Percentiles rank a stretch among this genome's conserved stretches.
phyloP scores from a whole-genome alignment of 2,797 vertebrate genomes.

The Pterois miles region DNA sequence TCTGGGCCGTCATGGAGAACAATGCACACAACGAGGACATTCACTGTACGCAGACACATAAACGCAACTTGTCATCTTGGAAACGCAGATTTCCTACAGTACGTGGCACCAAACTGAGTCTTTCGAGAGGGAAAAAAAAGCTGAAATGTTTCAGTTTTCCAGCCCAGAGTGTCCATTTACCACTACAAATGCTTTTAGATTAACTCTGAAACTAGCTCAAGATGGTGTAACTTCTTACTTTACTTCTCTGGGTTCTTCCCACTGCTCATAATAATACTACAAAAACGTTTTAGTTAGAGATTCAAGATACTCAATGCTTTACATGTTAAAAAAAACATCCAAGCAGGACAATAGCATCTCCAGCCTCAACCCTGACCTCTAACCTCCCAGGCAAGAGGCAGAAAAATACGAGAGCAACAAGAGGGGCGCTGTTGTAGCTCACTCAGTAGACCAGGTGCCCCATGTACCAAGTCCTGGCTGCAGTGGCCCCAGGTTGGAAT shows the following conservation, averaged over 20 bases:
- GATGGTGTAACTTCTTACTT: not conserved
- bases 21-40: slow-evolving; percentile 67
- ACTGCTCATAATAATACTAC: not conserved
- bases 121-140: not conserved
- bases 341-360: not conserved
- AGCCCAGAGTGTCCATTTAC: not conserved
- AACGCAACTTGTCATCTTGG: slow-evolving; percentile 15
- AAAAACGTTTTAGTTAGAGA: not conserved
- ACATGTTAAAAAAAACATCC: not conserved
- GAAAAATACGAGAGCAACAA: not conserved
- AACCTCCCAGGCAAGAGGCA: not conserved
- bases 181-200: not conserved
- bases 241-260: not conserved
- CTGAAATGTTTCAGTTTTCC: not conserved
- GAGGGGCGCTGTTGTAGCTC: no score
- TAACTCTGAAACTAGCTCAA: not conserved
- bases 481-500: no score
- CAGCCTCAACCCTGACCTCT: not conserved
- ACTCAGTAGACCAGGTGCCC: no score
- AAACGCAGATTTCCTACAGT: not conserved
- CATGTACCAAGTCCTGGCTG: no score
- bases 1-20: slow-evolving; percentile 65
- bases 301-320: not conserved
- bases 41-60: slow-evolving; percentile 39
- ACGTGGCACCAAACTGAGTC: not conserved